Evolutionary conservation across 37 sponge, comb jelly and placozoan species (phyloP), one percentile per base, ranked within the genome.

Genomic region (Sycon ciliatum): DNA sequence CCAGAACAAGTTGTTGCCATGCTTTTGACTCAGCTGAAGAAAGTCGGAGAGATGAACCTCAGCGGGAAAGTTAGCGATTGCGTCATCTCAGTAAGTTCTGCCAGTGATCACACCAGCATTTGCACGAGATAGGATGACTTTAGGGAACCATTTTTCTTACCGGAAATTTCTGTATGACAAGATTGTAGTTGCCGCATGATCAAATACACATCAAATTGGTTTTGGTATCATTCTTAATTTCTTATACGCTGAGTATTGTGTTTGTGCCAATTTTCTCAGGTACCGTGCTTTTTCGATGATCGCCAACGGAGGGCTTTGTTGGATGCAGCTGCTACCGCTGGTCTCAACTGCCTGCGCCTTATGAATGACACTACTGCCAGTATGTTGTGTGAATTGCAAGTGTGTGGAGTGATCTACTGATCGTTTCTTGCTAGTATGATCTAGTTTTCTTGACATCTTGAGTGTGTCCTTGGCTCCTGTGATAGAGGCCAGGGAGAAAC

Each of bases 291-390:
- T 56, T 98, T 87, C 78, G 82, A 80, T 56, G 99, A 98, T 56
- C 36, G 72, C 1, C 99, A 98, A 71, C 65, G 99, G 28, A 82
- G 99, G 80, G 93, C 93, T 1, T 49, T 98, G 34, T 61, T 98
- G n/a, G 90, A 89, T 75, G 85, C 93, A 24, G 79, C 84, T 29
- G 24, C 67, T 2, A 69, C 84, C 23, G 88, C 91, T 23, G 90
- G 94, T 20, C 64, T 98, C 34, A 92, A 89, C 71, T 89, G 87
- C 29, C 86, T 93, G 0, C 57, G 99, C 29, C 82, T 98, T 38
- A 62, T 98, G 71, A 98, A 98, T 54, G 99, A 98, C 38, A 85
- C 94, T 5, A 89, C 90, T 23, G 96, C 96, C 26, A 62, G 90
- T 85, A 30, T 36, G 73, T 29, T 3, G 2, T 4, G 5, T 28